Evolutionary conservation across 2,888 invertebrate species (phyloP).

Genomic region (Chymomyza caudatula): DNA sequence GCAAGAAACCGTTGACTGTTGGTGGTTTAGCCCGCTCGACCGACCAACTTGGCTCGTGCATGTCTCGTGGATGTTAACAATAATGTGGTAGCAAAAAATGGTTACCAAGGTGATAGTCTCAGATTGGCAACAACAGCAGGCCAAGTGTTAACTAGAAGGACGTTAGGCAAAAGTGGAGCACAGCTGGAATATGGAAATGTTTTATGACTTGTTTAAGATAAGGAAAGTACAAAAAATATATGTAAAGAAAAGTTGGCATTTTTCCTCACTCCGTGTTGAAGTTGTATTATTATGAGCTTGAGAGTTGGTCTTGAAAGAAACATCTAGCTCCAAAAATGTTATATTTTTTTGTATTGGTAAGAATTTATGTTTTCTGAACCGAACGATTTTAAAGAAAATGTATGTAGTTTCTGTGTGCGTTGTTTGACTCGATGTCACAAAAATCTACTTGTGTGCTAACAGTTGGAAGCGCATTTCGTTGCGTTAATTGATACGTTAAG

Average conservation of each 20-base stretch:
- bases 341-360: too few relatives aligned
- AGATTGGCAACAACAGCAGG: constrained; percentile 50
- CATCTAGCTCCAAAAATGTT: too few relatives aligned
- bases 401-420: too few relatives aligned
- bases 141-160: constrained; percentile 18
- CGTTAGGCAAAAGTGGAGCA: background rate
- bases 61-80: constrained; percentile 33
- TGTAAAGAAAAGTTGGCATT: background rate
- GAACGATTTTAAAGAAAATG: too few relatives aligned
- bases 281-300: too few relatives aligned
- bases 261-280: too few relatives aligned
- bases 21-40: background rate
- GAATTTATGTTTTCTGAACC: too few relatives aligned
- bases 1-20: background rate
- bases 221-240: background rate
- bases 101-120: background rate
- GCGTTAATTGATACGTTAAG: too few relatives aligned
- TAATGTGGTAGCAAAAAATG: background rate
- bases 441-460: too few relatives aligned
- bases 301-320: too few relatives aligned
- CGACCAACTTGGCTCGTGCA: constrained; percentile 42
- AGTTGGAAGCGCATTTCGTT: too few relatives aligned
- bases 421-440: too few relatives aligned
- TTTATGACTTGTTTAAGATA: background rate
- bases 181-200: background rate